Evolutionary conservation across 92 coral and sea anemone genomes (phyloP).

Genomic region (Pocillopora meandrina): DNA sequence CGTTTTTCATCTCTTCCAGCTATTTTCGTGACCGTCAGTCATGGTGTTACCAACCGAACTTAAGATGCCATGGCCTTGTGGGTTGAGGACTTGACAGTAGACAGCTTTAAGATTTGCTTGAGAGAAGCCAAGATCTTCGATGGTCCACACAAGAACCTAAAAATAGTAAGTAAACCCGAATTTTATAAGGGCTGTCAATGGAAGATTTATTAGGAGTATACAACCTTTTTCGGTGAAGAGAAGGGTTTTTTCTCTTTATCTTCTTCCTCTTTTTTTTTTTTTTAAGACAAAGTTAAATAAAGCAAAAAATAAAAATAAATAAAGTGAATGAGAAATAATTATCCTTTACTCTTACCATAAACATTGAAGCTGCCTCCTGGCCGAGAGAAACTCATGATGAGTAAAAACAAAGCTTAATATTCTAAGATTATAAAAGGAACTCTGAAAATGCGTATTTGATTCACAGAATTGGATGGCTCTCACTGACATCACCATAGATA

Average conservation of each 20-base stretch:
- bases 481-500: neutral
- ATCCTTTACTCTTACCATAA: too few species aligned
- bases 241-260: too few species aligned
- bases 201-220: too few species aligned
- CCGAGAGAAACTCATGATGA: too few species aligned
- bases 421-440: neutral
- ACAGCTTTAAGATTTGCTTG: slow-evolving; percentile 69
- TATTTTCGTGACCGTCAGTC: neutral
- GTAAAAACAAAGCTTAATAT: neutral
- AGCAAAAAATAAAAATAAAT: too few species aligned
- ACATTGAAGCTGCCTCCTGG: too few species aligned
- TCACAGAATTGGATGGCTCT: neutral
- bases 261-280: too few species aligned
- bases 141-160: slow-evolving; percentile 37
- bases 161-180: slow-evolving; percentile 34
- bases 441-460: neutral
- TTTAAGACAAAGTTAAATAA: too few species aligned
- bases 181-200: neutral
- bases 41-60: neutral
- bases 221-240: too few species aligned
- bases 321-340: too few species aligned
- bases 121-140: slow-evolving; percentile 59
- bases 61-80: slow-evolving; percentile 77
- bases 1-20: neutral
- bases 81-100: slow-evolving; percentile 68